Conservation (phyloP, 2,888 invertebrate species). For the Brachynemurus nebulosus region DNA sequence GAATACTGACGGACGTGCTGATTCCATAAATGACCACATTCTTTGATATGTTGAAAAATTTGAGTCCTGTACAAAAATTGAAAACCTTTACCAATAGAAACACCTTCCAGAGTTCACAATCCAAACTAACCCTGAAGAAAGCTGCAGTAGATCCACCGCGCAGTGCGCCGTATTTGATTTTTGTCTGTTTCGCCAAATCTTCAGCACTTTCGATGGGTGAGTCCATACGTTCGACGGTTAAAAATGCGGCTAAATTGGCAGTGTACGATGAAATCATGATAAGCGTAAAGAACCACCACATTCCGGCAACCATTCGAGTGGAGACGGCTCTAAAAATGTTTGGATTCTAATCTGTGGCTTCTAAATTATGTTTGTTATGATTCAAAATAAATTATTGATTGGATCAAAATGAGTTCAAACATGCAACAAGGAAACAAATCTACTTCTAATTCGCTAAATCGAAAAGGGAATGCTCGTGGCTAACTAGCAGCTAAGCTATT, state of each 20-base stretch:
- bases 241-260: constrained; percentile 86
- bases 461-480: no score
- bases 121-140: constrained; percentile 71
- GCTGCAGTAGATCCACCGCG: constrained; percentile 84
- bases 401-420: constrained; percentile 1
- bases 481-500: no score
- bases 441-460: no score
- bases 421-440: constrained; percentile 1
- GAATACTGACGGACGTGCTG: constrained; percentile 76
- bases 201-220: constrained; percentile 92
- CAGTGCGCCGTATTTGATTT: constrained; percentile 94
- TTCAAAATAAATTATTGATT: background rate
- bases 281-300: constrained; percentile 92
- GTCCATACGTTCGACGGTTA: constrained; percentile 87
- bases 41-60: constrained; percentile 86
- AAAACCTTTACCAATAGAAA: background rate
- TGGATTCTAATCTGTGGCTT: background rate
- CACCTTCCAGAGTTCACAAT: background rate
- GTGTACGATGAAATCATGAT: constrained; percentile 96
- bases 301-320: constrained; percentile 78
- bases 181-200: constrained; percentile 89
- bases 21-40: constrained; percentile 94
- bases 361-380: background rate
- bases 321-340: constrained; percentile 56
- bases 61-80: constrained; percentile 57